phyloP scores from a whole-genome alignment of 2,888 invertebrate species.

The Eumacrocentrus americanus region DNA sequence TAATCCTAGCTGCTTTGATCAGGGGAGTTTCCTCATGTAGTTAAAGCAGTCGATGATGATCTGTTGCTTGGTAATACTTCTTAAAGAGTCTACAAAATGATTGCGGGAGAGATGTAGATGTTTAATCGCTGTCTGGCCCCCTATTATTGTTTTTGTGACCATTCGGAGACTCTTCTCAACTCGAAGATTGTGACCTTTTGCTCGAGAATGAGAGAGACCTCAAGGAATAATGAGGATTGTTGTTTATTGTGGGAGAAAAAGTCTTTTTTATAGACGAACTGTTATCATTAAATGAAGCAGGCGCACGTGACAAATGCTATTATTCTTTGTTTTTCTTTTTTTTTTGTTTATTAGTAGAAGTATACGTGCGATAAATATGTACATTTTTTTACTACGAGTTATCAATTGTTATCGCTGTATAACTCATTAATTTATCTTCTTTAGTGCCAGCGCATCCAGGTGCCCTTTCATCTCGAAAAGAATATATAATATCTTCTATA shows the following conservation, averaged over 20 bases:
- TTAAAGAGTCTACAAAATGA: too few relatives aligned
- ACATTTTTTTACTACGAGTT: conserved; percentile 36
- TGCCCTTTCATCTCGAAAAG: conserved; percentile 42
- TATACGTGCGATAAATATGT: not conserved
- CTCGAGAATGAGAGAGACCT: not conserved
- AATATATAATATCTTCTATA: not conserved
- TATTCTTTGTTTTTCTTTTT: conserved; percentile 19
- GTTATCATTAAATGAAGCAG: conserved; percentile 44
- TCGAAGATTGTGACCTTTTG: not conserved
- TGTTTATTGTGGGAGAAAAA: conserved; percentile 30
- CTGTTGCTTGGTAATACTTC: too few relatives aligned
- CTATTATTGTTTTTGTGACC: conserved; percentile 1
- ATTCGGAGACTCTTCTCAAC: too few relatives aligned
- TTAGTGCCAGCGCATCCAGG: conserved; percentile 44
- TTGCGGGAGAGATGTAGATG: too few relatives aligned
- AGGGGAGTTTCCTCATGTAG: conserved; percentile 58
- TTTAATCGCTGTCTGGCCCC: too few relatives aligned
- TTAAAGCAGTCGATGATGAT: conserved; percentile 6
- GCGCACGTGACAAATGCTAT: conserved; percentile 51
- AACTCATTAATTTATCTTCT: conserved; percentile 48
- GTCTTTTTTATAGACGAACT: conserved; percentile 36
- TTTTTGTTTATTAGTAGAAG: conserved; percentile 28
- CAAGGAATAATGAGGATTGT: conserved; percentile 3
- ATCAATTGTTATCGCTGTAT: conserved; percentile 25
- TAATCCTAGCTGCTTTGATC: conserved; percentile 86